Evolutionary conservation across 2,113 vertebrate genomes (phyloP).

Genomic region (Spheniscus mendiculus): DNA sequence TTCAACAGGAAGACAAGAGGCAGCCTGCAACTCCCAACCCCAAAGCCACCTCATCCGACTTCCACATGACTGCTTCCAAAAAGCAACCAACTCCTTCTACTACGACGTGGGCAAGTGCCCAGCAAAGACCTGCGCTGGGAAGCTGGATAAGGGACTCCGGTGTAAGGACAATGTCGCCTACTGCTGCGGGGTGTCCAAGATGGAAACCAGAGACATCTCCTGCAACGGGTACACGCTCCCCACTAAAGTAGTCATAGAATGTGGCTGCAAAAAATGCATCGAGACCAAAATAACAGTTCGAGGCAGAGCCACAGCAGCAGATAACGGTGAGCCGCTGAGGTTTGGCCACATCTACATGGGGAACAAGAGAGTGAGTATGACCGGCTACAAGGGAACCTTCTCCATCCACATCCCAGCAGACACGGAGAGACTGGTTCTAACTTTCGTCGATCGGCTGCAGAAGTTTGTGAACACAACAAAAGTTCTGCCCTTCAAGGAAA

Average conservation of each 20-base stretch:
- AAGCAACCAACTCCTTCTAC: constrained; percentile 86
- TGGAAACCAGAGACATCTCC: constrained; percentile 82
- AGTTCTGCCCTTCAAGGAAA: constrained; percentile 91
- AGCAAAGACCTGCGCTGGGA: constrained; percentile 80
- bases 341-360: constrained; percentile 95
- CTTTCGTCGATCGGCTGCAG: constrained; percentile 92
- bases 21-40: constrained; percentile 84
- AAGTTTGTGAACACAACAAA: constrained; percentile 98
- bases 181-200: constrained; percentile 90
- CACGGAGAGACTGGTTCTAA: constrained; percentile 91
- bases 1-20: constrained; percentile 78
- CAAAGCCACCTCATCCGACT: constrained; percentile 87
- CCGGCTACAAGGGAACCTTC: constrained; percentile 96
- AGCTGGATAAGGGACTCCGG: constrained; percentile 85
- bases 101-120: constrained; percentile 91
- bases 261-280: constrained; percentile 89
- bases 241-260: constrained; percentile 84
- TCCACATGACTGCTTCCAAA: constrained; percentile 94
- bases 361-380: constrained; percentile 87
- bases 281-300: constrained; percentile 86
- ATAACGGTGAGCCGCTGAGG: constrained; percentile 92
- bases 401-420: constrained; percentile 88
- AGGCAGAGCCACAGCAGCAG: constrained; percentile 88
- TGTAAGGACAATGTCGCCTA: constrained; percentile 87
- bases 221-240: constrained; percentile 88